Conservation (phyloP, 1,140 invertebrate genomes). For the Grapholita molesta region DNA sequence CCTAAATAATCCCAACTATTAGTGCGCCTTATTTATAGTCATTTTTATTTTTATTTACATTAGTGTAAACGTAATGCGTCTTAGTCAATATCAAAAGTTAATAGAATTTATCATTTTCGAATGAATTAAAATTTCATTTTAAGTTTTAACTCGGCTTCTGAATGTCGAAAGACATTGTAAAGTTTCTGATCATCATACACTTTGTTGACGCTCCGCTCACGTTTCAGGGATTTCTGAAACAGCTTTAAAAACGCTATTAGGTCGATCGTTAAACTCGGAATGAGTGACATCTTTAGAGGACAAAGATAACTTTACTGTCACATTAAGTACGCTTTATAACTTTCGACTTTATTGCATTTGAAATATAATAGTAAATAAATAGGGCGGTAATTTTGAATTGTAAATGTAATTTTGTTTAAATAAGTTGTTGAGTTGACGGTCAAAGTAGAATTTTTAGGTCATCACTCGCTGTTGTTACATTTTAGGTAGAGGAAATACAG, state of each 20-base stretch:
- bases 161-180: too few species aligned
- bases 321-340: neutral
- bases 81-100: too few species aligned
- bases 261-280: conserved; percentile 74
- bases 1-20: too few species aligned
- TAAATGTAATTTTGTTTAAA: conserved; percentile 35
- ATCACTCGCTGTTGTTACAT: conserved; percentile 63
- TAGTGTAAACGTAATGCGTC: too few species aligned
- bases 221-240: conserved; percentile 73
- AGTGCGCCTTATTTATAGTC: too few species aligned
- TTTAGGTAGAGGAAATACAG: conserved; percentile 59
- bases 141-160: too few species aligned
- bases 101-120: too few species aligned
- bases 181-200: too few species aligned
- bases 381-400: conserved; percentile 6
- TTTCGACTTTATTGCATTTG: conserved; percentile 20
- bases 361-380: conserved; percentile 20
- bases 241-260: conserved; percentile 74
- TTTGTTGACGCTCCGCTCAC: conserved; percentile 72
- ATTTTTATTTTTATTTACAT: too few species aligned
- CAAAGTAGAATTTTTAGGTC: conserved; percentile 60
- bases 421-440: conserved; percentile 63
- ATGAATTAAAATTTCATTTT: too few species aligned
- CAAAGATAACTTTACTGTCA: conserved; percentile 28
- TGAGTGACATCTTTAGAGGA: conserved; percentile 72